Evolutionary conservation across 2,888 invertebrate genomes (phyloP), one percentile per base, ranked within the genome.

Genomic region (Sphaerophoria taeniata): DNA sequence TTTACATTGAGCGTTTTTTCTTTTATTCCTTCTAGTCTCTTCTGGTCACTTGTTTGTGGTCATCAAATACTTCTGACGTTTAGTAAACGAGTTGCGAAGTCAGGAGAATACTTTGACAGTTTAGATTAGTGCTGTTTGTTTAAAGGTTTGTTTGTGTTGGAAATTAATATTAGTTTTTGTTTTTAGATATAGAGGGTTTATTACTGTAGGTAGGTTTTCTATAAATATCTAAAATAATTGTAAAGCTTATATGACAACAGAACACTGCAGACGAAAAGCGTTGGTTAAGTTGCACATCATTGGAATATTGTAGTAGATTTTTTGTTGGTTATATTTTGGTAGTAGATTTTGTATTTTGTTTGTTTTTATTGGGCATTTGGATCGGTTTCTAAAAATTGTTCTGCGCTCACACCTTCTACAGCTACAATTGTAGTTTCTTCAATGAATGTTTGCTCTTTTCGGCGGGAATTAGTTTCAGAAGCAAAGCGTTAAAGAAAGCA

Each of bases 401-500:
- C 90, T 88, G 89, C 89, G 88, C 89, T 89, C 92, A 91, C 91
- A 92, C 92, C 92, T 92, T 92, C 92, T 87, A 90, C 89, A 88
- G 91, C 91, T 87, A 91, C 89, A 88, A 92, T 89, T 72, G 91
- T 92, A 87, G 91, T 90, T 88, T 92, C 92, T 89, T 92, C 92
- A 87, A 91, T 88, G 88, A 90, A 90, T 87, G 92, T 92, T 90
- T 92, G 91, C 90, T 90, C 92, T 92, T 87, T 85, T 87, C 34
- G 34, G 36, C 47, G 14, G 0, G 16, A 16, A 39, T 60, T 60
- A 61, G 45, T 67, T 76, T 56, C 12, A 16, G 3, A 11, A 78
- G 87, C 87, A 88, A 87, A 87, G 76, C 75, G 74, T 33, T 81
- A 71, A 58, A 72, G 45, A 67, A 87, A 88, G 87, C 87, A 72